Conservation (phyloP, 2,888 invertebrate species). For the Drosophila sordidapex region DNA sequence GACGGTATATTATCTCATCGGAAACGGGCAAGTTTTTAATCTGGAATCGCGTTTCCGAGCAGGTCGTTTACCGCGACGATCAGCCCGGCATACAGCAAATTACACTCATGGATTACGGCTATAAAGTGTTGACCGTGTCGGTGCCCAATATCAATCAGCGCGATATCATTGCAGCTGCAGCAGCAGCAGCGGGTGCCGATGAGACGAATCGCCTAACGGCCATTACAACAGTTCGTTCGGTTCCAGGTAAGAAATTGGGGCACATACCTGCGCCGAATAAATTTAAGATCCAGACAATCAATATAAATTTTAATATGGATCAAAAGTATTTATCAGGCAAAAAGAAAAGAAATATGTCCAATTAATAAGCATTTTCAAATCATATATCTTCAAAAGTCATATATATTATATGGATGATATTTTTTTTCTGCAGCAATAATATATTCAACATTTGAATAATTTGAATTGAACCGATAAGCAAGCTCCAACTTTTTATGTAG, state of each 20-base stretch:
- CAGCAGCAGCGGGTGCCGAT: conserved; percentile 86
- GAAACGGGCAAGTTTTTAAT: conserved; percentile 96
- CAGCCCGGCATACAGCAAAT: conserved; percentile 87
- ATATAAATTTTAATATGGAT: neutral
- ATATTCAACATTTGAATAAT: neutral
- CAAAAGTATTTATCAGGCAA: neutral
- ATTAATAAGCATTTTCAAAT: neutral
- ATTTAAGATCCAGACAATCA: neutral
- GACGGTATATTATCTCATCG: conserved; percentile 93
- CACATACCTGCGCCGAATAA: neutral
- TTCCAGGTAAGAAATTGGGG: conserved; percentile 87
- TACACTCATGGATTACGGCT: conserved; percentile 84
- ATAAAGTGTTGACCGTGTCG: conserved; percentile 84
- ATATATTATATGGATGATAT: neutral
- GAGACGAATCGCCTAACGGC: conserved; percentile 88
- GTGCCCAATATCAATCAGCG: conserved; percentile 85
- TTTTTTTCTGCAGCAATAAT: neutral
- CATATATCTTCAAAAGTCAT: neutral
- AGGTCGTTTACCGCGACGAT: conserved; percentile 90
- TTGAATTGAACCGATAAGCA: neutral
- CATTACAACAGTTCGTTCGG: conserved; percentile 88
- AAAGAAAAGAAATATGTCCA: neutral
- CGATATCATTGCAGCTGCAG: conserved; percentile 85
- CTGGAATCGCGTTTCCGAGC: conserved; percentile 92
- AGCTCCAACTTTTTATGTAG: neutral